phyloP scores from a whole-genome alignment of 1,140 invertebrate species.

The Agrilus planipennis region DNA sequence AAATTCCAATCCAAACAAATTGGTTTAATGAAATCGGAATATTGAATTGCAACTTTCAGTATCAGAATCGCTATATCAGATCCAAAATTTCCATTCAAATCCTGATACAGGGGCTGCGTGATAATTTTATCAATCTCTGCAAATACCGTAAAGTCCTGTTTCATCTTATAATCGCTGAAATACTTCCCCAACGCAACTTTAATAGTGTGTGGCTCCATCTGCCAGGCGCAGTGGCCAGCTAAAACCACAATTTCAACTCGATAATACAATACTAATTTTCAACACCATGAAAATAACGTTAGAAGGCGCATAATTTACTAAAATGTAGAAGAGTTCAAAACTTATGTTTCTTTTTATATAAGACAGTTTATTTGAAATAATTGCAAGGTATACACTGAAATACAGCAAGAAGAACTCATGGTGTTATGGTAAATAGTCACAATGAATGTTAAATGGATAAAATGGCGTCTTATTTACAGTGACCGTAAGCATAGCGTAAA shows the following conservation, averaged over 20 bases:
- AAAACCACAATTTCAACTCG: too few relatives aligned
- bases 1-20: conserved; percentile 33
- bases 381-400: too few relatives aligned
- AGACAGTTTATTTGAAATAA: too few relatives aligned
- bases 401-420: too few relatives aligned
- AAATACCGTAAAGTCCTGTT: conserved; percentile 26
- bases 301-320: neutral
- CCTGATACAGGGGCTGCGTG: conserved; percentile 32
- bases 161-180: conserved; percentile 27
- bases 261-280: too few relatives aligned
- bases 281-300: too few relatives aligned
- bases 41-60: conserved; percentile 22
- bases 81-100: conserved; percentile 36
- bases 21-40: conserved; percentile 27
- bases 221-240: conserved; percentile 38
- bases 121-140: conserved; percentile 26
- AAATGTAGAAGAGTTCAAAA: too few relatives aligned
- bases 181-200: conserved; percentile 29
- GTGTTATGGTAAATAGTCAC: too few relatives aligned
- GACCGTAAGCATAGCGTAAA: too few relatives aligned
- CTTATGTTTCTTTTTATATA: too few relatives aligned
- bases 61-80: conserved; percentile 37
- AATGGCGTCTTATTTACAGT: too few relatives aligned
- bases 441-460: too few relatives aligned
- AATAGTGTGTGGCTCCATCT: conserved; percentile 25